Evolutionary conservation across 2,797 vertebrate genomes (phyloP).

Genomic region (Artibeus jamaicensis): DNA sequence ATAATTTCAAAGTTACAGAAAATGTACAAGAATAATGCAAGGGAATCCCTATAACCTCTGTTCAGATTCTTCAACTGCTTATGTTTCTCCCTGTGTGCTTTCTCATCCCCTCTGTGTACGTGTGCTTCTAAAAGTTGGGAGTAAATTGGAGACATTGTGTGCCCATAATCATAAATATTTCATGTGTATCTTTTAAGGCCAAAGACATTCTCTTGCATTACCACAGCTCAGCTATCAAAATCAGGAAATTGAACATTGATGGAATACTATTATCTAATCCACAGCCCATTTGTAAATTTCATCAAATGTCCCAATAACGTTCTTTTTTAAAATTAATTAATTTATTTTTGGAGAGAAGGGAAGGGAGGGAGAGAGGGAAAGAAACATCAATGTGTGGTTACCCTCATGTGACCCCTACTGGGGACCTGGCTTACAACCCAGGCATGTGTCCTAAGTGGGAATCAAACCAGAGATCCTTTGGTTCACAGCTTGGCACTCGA

Average conservation of each 20-base stretch:
- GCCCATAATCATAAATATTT: not conserved
- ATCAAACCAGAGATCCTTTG: too few species aligned
- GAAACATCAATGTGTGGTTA: too few species aligned
- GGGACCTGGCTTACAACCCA: too few species aligned
- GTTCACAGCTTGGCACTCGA: too few species aligned
- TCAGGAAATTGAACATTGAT: not conserved
- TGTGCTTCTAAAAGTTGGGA: not conserved
- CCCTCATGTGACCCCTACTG: too few species aligned
- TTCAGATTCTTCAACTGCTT: not conserved
- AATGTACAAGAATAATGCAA: not conserved
- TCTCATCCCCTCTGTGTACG: not conserved
- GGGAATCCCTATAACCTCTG: not conserved
- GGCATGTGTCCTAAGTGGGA: too few species aligned
- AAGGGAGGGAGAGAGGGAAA: too few species aligned
- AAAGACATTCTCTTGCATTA: not conserved
- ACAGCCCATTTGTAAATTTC: not conserved
- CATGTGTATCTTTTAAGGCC: not conserved
- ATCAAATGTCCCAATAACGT: not conserved
- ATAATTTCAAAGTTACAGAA: slow-evolving; percentile 2
- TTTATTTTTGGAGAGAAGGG: too few species aligned
- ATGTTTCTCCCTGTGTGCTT: not conserved
- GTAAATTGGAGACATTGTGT: not conserved
- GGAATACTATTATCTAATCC: not conserved
- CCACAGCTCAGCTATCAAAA: not conserved
- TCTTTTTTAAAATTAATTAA: too few species aligned